Conservation (phyloP, 2,888 invertebrate species). For the Sarcophaga carnaria region DNA sequence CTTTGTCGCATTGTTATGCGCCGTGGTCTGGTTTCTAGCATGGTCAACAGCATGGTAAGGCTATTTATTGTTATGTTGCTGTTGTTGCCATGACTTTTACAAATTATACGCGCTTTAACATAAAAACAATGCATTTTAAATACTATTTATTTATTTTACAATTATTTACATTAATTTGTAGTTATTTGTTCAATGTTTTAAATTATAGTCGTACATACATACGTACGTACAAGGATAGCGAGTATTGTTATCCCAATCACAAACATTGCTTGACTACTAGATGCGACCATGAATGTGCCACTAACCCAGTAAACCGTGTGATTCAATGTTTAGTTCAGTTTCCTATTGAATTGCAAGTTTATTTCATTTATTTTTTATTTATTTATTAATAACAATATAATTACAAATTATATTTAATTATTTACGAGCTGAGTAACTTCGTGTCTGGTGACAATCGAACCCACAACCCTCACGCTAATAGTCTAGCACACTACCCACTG, state of each 20-base stretch:
- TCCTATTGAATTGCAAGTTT: too few relatives aligned
- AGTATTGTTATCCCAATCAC: background rate
- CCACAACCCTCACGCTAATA: too few relatives aligned
- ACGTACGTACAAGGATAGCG: background rate
- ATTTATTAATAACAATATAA: too few relatives aligned
- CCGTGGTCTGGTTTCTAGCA: too few relatives aligned
- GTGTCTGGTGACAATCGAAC: too few relatives aligned
- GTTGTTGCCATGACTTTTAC: slow-evolving; percentile 29
- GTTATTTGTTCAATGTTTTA: slow-evolving; percentile 44
- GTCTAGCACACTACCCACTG: too few relatives aligned
- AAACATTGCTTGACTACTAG: background rate
- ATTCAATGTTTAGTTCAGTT: background rate
- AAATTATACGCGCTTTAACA: slow-evolving; percentile 24
- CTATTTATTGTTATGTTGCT: background rate
- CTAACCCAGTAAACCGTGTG: background rate
- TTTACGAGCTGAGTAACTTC: too few relatives aligned
- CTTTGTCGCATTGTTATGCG: slow-evolving; percentile 18
- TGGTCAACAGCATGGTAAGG: too few relatives aligned
- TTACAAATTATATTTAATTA: too few relatives aligned
- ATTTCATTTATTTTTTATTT: too few relatives aligned
- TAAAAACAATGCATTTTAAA: slow-evolving; percentile 18
- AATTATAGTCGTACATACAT: slow-evolving; percentile 13
- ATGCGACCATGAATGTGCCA: background rate
- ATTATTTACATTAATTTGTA: slow-evolving; percentile 64
- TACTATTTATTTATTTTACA: slow-evolving; percentile 54